Evolutionary conservation across 2,797 vertebrate species (phyloP).

Genomic region (Clamator glandarius): DNA sequence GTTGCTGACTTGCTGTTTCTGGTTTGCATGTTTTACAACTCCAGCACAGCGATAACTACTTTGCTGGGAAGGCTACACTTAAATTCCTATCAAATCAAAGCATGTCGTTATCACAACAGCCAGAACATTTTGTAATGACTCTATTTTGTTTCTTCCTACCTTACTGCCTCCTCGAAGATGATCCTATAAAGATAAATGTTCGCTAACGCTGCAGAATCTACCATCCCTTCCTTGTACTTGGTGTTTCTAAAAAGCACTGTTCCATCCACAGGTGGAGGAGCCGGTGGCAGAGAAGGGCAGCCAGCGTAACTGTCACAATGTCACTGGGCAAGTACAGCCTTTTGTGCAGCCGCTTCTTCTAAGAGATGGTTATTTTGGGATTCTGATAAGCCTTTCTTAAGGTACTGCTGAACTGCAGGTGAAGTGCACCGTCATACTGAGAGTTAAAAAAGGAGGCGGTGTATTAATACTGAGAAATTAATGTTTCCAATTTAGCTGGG

Average conservation of each 20-base stretch:
- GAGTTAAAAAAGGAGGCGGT: background rate
- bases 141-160: background rate
- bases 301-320: accelerated
- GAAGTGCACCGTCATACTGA: background rate
- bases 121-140: background rate
- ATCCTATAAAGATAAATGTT: background rate
- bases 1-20: accelerated
- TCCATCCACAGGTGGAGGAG: background rate
- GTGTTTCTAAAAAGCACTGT: background rate
- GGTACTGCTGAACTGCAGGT: background rate
- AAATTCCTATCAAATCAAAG: background rate
- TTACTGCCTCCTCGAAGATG: background rate
- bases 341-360: background rate
- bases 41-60: accelerated
- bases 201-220: background rate
- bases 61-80: accelerated
- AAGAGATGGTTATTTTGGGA: background rate
- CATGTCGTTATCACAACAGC: background rate
- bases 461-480: background rate
- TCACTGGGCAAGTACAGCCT: accelerated
- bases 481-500: background rate
- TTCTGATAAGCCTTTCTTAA: background rate
- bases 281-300: background rate
- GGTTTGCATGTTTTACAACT: background rate
- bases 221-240: accelerated